phyloP scores from a whole-genome alignment of 2,888 invertebrate species.

The Epirrhoe alternata region DNA sequence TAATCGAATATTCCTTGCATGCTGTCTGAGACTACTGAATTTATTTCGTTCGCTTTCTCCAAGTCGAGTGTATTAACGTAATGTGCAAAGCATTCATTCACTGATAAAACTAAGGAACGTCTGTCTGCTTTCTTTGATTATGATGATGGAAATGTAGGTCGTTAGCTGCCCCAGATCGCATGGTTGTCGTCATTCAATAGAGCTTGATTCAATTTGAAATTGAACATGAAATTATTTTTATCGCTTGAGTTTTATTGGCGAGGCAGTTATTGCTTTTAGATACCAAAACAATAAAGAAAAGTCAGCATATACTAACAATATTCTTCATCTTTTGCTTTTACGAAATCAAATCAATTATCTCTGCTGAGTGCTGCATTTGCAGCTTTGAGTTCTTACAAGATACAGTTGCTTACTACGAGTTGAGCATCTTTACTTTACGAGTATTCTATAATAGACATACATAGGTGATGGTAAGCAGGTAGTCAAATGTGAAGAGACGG shows the following conservation, averaged over 20 bases:
- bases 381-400: no score
- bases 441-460: no score
- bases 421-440: no score
- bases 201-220: conserved; percentile 15
- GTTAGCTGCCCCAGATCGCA: conserved; percentile 15
- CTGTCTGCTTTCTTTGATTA: conserved; percentile 35
- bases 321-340: background rate
- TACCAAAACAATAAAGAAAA: background rate
- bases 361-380: no score
- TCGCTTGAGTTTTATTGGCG: background rate
- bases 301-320: background rate
- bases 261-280: conserved; percentile 1
- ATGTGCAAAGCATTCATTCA: conserved; percentile 28
- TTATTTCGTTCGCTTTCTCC: conserved; percentile 34
- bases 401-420: no score
- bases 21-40: conserved; percentile 7
- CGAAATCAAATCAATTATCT: background rate
- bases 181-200: conserved; percentile 23
- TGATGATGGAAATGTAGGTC: conserved; percentile 27
- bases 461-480: no score
- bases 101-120: conserved; percentile 28
- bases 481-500: background rate
- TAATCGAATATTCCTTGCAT: conserved; percentile 2
- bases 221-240: background rate
- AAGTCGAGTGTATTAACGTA: conserved; percentile 16